phyloP scores from a whole-genome alignment of 1,140 invertebrate species.

The Limonius californicus region DNA sequence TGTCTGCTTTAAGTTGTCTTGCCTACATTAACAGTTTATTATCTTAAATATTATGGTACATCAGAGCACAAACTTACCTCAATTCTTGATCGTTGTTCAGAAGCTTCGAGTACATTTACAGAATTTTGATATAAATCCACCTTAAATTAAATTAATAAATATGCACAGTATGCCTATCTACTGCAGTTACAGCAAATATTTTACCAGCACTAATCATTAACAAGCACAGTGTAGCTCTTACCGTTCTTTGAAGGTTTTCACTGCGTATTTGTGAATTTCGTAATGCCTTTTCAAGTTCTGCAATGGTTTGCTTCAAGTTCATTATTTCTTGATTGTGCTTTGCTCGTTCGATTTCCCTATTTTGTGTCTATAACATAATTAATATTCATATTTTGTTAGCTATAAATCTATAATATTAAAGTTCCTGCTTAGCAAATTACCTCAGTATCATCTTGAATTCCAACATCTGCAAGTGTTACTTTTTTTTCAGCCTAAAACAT shows the following conservation, averaged over 20 bases:
- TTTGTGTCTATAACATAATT: too few species aligned
- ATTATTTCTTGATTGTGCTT: constrained; percentile 23
- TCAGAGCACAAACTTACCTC: constrained; percentile 31
- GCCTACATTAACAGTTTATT: not conserved
- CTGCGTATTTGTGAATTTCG: constrained; percentile 34
- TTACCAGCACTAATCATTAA: too few species aligned
- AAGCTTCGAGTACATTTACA: constrained; percentile 38
- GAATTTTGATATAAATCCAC: constrained; percentile 42
- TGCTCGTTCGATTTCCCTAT: constrained; percentile 21
- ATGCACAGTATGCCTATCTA: too few species aligned
- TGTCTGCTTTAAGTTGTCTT: too few species aligned
- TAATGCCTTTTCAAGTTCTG: constrained; percentile 26
- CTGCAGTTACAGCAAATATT: too few species aligned
- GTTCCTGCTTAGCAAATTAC: too few species aligned
- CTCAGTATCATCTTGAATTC: too few species aligned
- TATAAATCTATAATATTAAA: too few species aligned
- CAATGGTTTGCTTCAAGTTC: constrained; percentile 27
- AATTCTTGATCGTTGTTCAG: constrained; percentile 34
- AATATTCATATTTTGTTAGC: too few species aligned
- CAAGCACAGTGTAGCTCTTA: constrained; percentile 27
- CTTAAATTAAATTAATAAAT: constrained; percentile 28
- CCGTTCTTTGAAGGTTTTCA: constrained; percentile 40
- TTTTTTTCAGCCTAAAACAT: too few species aligned
- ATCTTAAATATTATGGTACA: too few species aligned
- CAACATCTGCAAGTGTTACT: too few species aligned